phyloP scores from a whole-genome alignment of 2,888 invertebrate species.

The Scaptomyza reducta region DNA sequence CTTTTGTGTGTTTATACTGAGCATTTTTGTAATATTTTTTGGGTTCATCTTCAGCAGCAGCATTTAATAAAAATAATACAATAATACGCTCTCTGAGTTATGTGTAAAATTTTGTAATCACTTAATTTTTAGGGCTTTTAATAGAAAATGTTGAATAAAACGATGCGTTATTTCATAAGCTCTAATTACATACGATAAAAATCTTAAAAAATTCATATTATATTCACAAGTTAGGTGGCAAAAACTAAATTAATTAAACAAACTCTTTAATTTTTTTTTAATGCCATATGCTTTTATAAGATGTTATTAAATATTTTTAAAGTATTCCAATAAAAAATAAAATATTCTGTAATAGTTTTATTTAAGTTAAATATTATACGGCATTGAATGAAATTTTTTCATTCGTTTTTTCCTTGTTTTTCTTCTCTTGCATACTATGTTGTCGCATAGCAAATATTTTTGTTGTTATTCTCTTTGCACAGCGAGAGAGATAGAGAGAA shows the following conservation, averaged over 20 bases:
- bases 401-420: background rate
- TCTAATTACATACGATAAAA: no score
- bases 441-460: constrained; percentile 29
- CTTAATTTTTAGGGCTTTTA: constrained; percentile 9
- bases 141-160: background rate
- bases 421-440: constrained; percentile 18
- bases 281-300: no score
- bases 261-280: no score
- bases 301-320: no score
- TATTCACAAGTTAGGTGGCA: no score
- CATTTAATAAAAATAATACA: constrained; percentile 17
- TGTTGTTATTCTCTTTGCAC: constrained; percentile 24
- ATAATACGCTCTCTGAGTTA: background rate
- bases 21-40: constrained; percentile 51
- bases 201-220: no score
- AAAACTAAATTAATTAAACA: no score
- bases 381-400: background rate
- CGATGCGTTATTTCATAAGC: background rate
- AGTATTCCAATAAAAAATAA: background rate
- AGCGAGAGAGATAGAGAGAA: no score
- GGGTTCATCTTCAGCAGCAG: constrained; percentile 21
- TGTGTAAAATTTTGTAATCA: constrained; percentile 13
- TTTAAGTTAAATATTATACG: background rate
- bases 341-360: background rate
- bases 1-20: constrained; percentile 40